Percentiles rank a stretch among this genome's conserved stretches.
phyloP scores from a whole-genome alignment of 1,140 invertebrate genomes.

The Ostrea edulis region DNA sequence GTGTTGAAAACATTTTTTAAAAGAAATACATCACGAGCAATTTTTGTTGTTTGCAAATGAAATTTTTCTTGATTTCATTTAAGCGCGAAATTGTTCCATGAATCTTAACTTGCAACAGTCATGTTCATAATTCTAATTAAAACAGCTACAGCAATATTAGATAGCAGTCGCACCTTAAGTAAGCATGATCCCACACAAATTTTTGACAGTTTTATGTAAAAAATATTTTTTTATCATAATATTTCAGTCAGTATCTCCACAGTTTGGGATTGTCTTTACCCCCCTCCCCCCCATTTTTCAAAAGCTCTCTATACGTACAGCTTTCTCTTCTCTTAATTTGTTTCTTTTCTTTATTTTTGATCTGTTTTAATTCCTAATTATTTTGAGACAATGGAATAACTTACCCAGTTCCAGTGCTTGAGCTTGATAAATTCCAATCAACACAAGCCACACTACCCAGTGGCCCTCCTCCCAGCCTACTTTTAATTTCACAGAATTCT shows the following conservation, averaged over 20 bases:
- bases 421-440: not conserved
- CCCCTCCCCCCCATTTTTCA: too few relatives aligned
- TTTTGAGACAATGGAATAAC: not conserved
- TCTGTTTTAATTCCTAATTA: not conserved
- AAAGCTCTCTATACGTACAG: too few relatives aligned
- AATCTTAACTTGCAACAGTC: not conserved
- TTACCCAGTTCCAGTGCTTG: not conserved
- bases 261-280: too few relatives aligned
- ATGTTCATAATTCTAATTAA: not conserved
- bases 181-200: not conserved
- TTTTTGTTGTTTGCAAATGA: too few relatives aligned
- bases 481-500: conserved; percentile 30
- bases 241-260: not conserved
- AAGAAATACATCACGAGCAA: too few relatives aligned
- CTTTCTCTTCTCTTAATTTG: too few relatives aligned
- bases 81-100: not conserved
- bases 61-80: too few relatives aligned
- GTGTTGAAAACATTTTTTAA: too few relatives aligned
- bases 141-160: not conserved
- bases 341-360: not conserved
- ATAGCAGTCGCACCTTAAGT: not conserved
- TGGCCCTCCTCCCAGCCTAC: not conserved
- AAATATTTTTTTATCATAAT: not conserved
- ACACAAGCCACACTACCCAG: not conserved
- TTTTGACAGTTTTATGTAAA: not conserved